These are phyloP conservation scores for Peucedramus taeniatus DNA, from an alignment of 2,113 vertebrate species.

Conservation along the genomic window DNA sequence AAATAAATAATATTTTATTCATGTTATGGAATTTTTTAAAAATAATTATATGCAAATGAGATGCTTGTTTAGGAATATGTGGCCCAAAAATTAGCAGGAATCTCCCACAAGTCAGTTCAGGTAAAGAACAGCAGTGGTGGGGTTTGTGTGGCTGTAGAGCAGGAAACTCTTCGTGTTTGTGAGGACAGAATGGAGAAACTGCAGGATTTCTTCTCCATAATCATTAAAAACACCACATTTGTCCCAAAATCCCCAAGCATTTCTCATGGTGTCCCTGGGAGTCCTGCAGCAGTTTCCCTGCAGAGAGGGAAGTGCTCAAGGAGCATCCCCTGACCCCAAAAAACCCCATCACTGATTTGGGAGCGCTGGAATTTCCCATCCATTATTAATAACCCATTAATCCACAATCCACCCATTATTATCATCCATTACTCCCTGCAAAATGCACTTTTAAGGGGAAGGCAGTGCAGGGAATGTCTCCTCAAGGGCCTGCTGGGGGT, in stretches of 20 bases:
- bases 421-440: neutral
- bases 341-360: neutral
- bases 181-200: neutral
- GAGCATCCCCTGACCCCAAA: neutral
- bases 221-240: neutral
- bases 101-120: neutral
- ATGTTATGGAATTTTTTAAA: too few relatives aligned
- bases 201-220: neutral
- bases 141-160: neutral
- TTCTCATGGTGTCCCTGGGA: too few relatives aligned
- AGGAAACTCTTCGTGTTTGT: too few relatives aligned
- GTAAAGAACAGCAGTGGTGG: neutral
- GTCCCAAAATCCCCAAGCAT: neutral
- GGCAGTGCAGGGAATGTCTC: neutral
- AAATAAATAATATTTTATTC: neutral
- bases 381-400: accelerated
- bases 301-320: accelerated
- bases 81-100: neutral
- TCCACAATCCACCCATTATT: neutral
- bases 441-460: neutral
- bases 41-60: neutral
- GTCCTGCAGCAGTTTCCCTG: neutral
- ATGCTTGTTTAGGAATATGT: neutral
- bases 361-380: neutral
- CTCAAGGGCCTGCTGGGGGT: neutral